Conservation (phyloP, 2,113 vertebrate species). For the Vimba vimba region DNA sequence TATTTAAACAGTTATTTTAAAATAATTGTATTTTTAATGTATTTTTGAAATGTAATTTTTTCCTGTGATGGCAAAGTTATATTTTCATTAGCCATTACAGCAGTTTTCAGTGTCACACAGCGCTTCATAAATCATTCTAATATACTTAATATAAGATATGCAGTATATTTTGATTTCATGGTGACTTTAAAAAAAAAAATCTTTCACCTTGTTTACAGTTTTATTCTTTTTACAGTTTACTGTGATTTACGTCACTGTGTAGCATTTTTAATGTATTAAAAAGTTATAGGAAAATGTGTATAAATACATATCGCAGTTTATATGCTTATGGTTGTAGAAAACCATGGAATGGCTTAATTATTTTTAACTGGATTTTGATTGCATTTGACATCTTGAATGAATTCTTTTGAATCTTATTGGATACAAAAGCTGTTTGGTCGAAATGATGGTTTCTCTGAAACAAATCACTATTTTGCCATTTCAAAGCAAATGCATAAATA, state of each 20-base stretch:
- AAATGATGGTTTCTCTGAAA: background rate
- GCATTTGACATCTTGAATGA: background rate
- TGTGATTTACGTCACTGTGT: too few relatives aligned
- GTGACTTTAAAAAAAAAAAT: too few relatives aligned
- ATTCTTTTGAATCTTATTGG: background rate
- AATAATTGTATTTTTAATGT: background rate
- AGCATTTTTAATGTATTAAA: background rate
- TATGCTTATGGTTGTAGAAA: too few relatives aligned
- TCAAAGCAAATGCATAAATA: slow-evolving; percentile 9
- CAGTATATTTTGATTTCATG: too few relatives aligned
- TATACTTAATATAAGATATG: too few relatives aligned
- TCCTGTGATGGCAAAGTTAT: background rate
- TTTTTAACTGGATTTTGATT: background rate
- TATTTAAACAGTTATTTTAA: background rate
- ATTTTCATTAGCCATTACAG: background rate
- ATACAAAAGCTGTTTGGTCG: background rate
- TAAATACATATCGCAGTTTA: background rate
- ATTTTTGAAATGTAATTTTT: background rate
- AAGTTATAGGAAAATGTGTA: background rate
- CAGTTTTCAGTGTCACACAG: too few relatives aligned
- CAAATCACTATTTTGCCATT: background rate
- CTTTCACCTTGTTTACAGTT: background rate
- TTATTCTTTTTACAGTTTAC: background rate
- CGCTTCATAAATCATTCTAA: too few relatives aligned
- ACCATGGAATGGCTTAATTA: background rate